Evolutionary conservation across 2,113 vertebrate genomes (phyloP).

Genomic region (Falco punctatus): DNA sequence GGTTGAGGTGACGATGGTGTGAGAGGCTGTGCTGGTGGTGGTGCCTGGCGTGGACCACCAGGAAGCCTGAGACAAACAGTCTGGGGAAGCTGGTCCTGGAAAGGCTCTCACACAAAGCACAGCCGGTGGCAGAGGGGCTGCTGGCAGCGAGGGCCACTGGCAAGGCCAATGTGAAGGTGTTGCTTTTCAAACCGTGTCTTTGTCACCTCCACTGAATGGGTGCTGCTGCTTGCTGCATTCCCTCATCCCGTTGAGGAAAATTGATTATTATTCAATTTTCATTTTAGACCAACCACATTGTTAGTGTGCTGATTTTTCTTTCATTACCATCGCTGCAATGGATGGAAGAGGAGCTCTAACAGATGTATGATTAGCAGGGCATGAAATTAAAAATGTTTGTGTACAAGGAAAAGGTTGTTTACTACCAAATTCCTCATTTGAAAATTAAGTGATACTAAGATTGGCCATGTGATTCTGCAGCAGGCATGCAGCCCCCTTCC

Average conservation of each 20-base stretch:
- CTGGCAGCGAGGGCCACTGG: not conserved
- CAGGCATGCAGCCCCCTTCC: not conserved
- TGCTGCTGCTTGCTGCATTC: not conserved
- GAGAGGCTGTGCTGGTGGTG: not conserved
- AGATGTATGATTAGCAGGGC: slow-evolving; percentile 80
- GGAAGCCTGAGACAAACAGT: not conserved
- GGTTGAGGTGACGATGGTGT: fast-evolving
- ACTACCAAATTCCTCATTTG: slow-evolving; percentile 64
- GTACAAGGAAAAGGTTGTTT: slow-evolving; percentile 73
- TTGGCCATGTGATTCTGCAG: not conserved
- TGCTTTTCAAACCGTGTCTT: not conserved
- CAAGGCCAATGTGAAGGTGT: fast-evolving
- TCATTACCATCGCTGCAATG: slow-evolving; percentile 29
- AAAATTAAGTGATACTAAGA: slow-evolving; percentile 63
- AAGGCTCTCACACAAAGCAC: not conserved
- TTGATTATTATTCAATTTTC: slow-evolving; percentile 68
- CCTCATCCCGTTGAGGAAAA: slow-evolving; percentile 38
- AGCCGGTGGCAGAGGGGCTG: not conserved
- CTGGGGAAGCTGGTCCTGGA: fast-evolving
- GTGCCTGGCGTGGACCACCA: not conserved
- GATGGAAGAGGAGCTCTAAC: slow-evolving; percentile 69
- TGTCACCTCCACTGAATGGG: not conserved
- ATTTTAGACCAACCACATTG: slow-evolving; percentile 67
- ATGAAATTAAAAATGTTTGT: slow-evolving; percentile 81
- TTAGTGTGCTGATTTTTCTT: slow-evolving; percentile 65